Evolutionary conservation across 2,888 invertebrate species (phyloP), one percentile per base, ranked within the genome.

Genomic region (Drosophila meridiana): DNA sequence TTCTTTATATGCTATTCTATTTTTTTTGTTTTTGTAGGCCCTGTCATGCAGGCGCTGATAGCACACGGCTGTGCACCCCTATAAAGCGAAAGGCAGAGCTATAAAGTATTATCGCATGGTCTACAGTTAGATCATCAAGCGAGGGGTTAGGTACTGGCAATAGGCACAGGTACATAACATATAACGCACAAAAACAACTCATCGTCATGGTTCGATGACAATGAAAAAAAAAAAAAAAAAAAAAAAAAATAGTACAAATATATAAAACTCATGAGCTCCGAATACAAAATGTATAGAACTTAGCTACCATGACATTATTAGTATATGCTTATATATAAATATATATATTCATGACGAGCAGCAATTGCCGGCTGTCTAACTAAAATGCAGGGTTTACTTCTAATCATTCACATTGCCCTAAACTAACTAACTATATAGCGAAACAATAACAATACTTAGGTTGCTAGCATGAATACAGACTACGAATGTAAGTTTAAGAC

Each of bases 61-160:
- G 68, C 64, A 40, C 62, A 45, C 43, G 69, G 65, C 65, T 73
- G 69, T 78, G 74, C 87, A 84, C 84, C 87, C 84, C 84, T 82
- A 84, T 84, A 70, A 76, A 72, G 70, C 62, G 58, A 67, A 52
- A 42, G 59, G 70, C 53, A 67, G 69, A 64, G 76, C 76, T 80
- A 73, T 87, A 84, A 82, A 87, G 85, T 76, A 87, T 86, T 86
- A 86, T 87, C 87, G 83, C 86, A 85, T 85, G 86, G 85, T 78
- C 76, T 78, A 85, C 79, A 87, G 87, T 87, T 87, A 86, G 86
- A 86, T 87, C 87, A 87, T 85, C 83, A 78, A 59, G 69, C 81
- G 77, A 76, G 81, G 87, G 86, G 83, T 83, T 81, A 71, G 62
- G 53, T 53, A 62, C 57, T 47, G 38, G 42, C 11, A 38, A 4